Evolutionary conservation across 1,140 invertebrate genomes (phyloP).

Genomic region (Anastrepha obliqua): DNA sequence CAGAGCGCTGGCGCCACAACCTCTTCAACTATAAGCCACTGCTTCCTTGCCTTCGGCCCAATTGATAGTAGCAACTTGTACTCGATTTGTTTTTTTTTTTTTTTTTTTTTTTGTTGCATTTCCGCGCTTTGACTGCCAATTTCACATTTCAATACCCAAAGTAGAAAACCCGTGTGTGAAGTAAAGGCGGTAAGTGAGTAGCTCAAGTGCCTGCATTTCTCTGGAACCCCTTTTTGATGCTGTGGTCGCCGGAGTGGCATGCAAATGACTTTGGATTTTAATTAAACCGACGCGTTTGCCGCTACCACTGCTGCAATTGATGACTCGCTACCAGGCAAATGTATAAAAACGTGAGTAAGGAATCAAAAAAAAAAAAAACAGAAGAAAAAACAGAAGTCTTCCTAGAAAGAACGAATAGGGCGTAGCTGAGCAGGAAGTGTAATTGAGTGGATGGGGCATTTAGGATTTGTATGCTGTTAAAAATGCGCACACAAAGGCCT

Average conservation of each 20-base stretch:
- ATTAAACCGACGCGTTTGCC: conserved; percentile 67
- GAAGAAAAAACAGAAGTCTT: not conserved
- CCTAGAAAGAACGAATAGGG: not conserved
- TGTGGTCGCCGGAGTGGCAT: conserved; percentile 68
- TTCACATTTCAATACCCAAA: conserved; percentile 70
- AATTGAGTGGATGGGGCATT: not conserved
- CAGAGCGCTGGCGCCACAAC: not conserved
- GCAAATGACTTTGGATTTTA: conserved; percentile 73
- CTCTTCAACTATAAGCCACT: conserved; percentile 57
- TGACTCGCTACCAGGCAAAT: conserved; percentile 58
- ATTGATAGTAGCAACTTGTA: conserved; percentile 50
- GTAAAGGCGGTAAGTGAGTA: not conserved
- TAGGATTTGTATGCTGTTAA: not conserved
- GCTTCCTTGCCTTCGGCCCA: conserved; percentile 63
- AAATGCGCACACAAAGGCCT: conserved; percentile 8
- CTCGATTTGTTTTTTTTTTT: not conserved
- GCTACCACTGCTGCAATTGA: conserved; percentile 68
- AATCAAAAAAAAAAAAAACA: not conserved
- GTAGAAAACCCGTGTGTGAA: conserved; percentile 34
- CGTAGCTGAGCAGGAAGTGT: not conserved
- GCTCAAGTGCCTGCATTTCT: not conserved
- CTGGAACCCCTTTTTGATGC: conserved; percentile 42
- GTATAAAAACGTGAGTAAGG: not conserved
- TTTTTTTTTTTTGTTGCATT: not conserved
- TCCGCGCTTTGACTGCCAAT: conserved; percentile 35